phyloP scores from a whole-genome alignment of 2,888 invertebrate species.

The Euphydryas editha region DNA sequence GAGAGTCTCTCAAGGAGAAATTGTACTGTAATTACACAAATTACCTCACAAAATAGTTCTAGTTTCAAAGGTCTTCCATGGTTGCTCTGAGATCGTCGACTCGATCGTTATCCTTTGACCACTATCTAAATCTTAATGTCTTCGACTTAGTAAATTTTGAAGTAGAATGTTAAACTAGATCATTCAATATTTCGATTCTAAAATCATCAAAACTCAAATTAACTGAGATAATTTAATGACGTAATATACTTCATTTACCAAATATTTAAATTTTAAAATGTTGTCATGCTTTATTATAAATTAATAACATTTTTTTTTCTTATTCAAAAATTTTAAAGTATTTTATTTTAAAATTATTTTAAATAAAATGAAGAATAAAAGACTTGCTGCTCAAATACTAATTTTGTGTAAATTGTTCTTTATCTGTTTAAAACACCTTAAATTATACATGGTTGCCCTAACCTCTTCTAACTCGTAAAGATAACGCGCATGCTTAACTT shows the following conservation, averaged over 20 bases:
- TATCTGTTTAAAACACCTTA: too few species aligned
- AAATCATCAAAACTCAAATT: background rate
- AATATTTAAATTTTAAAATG: too few species aligned
- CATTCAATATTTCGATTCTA: background rate
- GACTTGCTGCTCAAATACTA: too few species aligned
- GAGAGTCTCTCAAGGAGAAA: constrained; percentile 32
- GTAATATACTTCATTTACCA: too few species aligned
- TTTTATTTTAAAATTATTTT: too few species aligned
- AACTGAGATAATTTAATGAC: background rate
- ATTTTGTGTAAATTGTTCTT: too few species aligned
- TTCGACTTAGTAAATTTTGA: constrained; percentile 17
- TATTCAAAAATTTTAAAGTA: too few species aligned
- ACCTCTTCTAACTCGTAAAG: background rate
- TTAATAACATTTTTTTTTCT: too few species aligned
- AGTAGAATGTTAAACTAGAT: background rate
- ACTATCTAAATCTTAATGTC: constrained; percentile 24
- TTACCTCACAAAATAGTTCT: constrained; percentile 33
- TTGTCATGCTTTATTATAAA: too few species aligned
- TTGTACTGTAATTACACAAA: constrained; percentile 38
- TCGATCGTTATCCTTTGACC: constrained; percentile 26
- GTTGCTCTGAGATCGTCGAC: constrained; percentile 1
- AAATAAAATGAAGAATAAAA: too few species aligned
- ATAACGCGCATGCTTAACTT: background rate
- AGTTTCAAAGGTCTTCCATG: constrained; percentile 24
- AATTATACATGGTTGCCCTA: background rate